phyloP scores from a whole-genome alignment of 2,888 invertebrate genomes.

The Phytoseiulus persimilis region DNA sequence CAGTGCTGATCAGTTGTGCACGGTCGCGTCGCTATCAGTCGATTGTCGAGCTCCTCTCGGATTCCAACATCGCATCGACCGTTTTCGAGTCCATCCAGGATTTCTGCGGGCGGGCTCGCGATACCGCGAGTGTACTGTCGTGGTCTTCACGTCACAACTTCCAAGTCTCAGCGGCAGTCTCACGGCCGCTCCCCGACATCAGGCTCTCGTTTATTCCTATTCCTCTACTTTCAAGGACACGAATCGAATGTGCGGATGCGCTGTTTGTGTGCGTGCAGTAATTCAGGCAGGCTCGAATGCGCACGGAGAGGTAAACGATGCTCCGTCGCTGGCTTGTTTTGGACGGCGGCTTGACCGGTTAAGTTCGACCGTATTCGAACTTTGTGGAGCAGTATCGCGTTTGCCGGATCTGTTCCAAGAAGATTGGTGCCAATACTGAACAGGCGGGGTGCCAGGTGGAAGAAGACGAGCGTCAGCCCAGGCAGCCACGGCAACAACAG shows the following conservation, averaged over 20 bases:
- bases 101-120: no score
- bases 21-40: no score
- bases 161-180: no score
- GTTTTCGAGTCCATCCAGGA: no score
- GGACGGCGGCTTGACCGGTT: neutral
- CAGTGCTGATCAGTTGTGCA: neutral
- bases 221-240: neutral
- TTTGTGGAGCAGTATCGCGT: neutral
- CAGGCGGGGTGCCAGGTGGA: constrained; percentile 5
- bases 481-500: neutral
- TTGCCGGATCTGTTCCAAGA: neutral
- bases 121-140: no score
- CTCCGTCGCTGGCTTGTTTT: neutral
- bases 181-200: no score
- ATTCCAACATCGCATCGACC: no score
- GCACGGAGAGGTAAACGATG: neutral
- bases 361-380: neutral
- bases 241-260: neutral
- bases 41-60: no score
- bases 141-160: no score
- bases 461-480: neutral
- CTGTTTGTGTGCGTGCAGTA: neutral
- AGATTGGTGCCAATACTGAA: neutral
- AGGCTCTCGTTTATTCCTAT: no score
- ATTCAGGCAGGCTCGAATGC: neutral